These are phyloP conservation scores for Drosophila kuntzei DNA, from an alignment of 2,888 invertebrate species.

Conservation along the genomic window DNA sequence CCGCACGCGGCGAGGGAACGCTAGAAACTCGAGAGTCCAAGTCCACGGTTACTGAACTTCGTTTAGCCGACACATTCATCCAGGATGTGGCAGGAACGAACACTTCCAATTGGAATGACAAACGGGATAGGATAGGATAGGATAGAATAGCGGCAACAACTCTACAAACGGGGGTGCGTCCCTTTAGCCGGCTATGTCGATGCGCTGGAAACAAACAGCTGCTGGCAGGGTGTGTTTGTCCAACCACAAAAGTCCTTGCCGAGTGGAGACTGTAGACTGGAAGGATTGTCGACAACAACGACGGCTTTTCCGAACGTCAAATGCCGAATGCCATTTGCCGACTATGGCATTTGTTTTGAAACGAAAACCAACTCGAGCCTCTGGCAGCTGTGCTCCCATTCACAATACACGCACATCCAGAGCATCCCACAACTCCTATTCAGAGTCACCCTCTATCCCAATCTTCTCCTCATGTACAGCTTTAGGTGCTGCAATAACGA, in stretches of 20 bases:
- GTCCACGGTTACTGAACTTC: conserved; percentile 80
- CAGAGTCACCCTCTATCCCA: neutral
- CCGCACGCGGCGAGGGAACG: conserved; percentile 73
- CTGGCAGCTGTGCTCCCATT: conserved; percentile 70
- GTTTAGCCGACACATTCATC: conserved; percentile 43
- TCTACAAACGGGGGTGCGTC: conserved; percentile 67
- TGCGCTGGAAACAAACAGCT: conserved; percentile 68
- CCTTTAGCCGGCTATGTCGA: conserved; percentile 41
- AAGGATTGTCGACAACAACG: conserved; percentile 29
- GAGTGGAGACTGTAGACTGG: conserved; percentile 63
- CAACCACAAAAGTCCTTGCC: conserved; percentile 55
- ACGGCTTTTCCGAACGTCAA: conserved; percentile 5
- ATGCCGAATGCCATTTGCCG: conserved; percentile 16
- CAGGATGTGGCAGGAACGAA: conserved; percentile 44
- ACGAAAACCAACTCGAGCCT: conserved; percentile 58
- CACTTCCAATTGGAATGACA: conserved; percentile 70
- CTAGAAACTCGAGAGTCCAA: conserved; percentile 72
- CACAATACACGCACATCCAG: conserved; percentile 35
- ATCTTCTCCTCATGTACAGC: conserved; percentile 19
- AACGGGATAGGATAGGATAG: conserved; percentile 50
- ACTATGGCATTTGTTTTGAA: conserved; percentile 73
- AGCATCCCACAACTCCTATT: neutral
- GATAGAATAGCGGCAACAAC: conserved; percentile 29
- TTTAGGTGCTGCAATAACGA: conserved; percentile 78
- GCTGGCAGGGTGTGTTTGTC: conserved; percentile 66